Evolutionary conservation across 2,888 invertebrate genomes (phyloP).

Genomic region (Caenorhabditis virilis): DNA sequence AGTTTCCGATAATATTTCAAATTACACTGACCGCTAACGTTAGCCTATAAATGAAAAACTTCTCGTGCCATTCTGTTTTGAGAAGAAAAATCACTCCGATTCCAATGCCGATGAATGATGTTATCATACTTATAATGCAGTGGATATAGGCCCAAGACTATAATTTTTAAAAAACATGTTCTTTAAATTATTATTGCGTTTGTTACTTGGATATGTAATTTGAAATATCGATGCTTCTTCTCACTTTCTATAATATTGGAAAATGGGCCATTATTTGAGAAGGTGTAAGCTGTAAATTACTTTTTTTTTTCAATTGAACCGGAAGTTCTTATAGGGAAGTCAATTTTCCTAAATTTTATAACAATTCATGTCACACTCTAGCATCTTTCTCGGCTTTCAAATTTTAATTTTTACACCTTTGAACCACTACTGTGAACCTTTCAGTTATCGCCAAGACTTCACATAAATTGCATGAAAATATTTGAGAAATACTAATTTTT

Average conservation of each 20-base stretch:
- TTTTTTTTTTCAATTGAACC: neutral
- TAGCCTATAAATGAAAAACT: slow-evolving; percentile 36
- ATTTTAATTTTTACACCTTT: too few relatives aligned
- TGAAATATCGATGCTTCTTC: slow-evolving; percentile 28
- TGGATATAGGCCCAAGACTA: slow-evolving; percentile 50
- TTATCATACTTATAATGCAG: slow-evolving; percentile 23
- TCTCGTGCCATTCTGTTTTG: slow-evolving; percentile 44
- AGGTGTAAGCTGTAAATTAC: slow-evolving; percentile 13
- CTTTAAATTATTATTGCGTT: neutral
- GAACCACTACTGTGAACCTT: too few relatives aligned
- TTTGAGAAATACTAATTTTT: neutral
- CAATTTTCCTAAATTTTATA: too few relatives aligned
- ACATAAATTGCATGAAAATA: neutral
- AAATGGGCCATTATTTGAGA: slow-evolving; percentile 11
- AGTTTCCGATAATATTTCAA: too few relatives aligned
- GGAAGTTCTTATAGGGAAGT: too few relatives aligned
- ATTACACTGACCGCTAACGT: slow-evolving; percentile 43
- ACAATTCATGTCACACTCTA: neutral
- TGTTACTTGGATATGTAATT: slow-evolving; percentile 32
- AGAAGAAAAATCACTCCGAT: slow-evolving; percentile 37
- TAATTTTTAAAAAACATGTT: slow-evolving; percentile 2
- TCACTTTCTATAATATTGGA: slow-evolving; percentile 20
- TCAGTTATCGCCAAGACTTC: neutral
- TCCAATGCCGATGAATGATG: slow-evolving; percentile 36
- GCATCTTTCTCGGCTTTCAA: neutral